phyloP scores from a whole-genome alignment of 2,888 invertebrate species.

The Euplagia quadripunctaria region DNA sequence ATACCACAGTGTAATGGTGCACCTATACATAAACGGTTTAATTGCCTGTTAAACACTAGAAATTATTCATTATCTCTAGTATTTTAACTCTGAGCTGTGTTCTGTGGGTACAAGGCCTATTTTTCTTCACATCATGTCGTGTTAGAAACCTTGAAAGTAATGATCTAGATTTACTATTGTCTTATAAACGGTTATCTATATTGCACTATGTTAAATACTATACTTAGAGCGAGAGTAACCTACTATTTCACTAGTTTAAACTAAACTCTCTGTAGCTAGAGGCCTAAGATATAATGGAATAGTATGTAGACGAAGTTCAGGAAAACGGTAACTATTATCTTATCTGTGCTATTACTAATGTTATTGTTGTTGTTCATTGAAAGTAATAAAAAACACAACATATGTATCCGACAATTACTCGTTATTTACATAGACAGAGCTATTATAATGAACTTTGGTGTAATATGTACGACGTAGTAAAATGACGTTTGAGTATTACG shows the following conservation, averaged over 20 bases:
- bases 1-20: too few species aligned
- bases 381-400: background rate
- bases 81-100: background rate
- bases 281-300: too few species aligned
- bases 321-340: background rate
- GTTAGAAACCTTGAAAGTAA: background rate
- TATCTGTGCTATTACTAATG: background rate
- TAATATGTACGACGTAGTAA: background rate
- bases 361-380: background rate
- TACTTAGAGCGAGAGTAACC: too few species aligned
- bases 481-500: background rate
- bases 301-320: background rate
- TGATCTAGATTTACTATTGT: background rate
- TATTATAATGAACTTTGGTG: constrained; percentile 2
- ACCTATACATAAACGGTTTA: too few species aligned
- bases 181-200: background rate
- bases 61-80: background rate
- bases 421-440: background rate
- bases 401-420: background rate
- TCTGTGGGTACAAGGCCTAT: background rate
- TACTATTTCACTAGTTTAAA: too few species aligned
- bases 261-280: too few species aligned
- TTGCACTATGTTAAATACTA: background rate
- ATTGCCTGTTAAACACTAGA: background rate
- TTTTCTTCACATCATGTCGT: background rate